phyloP scores from a whole-genome alignment of 1,140 invertebrate species.

The Sitophilus oryzae region DNA sequence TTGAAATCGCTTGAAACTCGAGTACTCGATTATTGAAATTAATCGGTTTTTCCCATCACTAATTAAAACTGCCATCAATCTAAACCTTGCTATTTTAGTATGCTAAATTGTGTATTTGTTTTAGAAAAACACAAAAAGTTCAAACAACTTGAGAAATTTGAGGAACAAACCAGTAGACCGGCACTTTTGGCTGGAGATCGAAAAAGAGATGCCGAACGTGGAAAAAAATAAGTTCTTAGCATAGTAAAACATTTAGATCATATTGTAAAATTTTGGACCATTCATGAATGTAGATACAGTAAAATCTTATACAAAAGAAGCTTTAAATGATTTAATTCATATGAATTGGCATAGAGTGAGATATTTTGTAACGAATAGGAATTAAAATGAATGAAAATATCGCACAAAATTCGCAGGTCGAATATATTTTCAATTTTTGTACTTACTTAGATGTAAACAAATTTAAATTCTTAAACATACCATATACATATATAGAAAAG shows the following conservation, averaged over 20 bases:
- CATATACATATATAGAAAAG: neutral
- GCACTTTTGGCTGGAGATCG: conserved; percentile 8
- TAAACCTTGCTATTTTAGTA: too few relatives aligned
- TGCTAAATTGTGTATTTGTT: too few relatives aligned
- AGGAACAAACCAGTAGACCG: conserved; percentile 16
- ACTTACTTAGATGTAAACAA: neutral
- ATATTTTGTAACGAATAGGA: neutral
- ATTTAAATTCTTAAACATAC: neutral
- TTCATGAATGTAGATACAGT: neutral
- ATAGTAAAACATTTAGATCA: neutral
- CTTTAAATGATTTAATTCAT: too few relatives aligned
- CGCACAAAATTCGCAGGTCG: neutral
- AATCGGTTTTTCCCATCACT: too few relatives aligned
- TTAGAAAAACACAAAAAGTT: conserved; percentile 37
- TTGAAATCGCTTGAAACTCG: too few relatives aligned
- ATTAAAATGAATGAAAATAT: neutral
- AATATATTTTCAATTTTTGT: neutral
- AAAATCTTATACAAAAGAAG: too few relatives aligned
- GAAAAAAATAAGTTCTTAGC: conserved; percentile 6
- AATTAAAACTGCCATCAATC: too few relatives aligned
- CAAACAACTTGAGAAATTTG: conserved; percentile 32
- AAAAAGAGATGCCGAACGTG: conserved; percentile 28
- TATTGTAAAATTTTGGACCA: too few relatives aligned
- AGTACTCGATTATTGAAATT: too few relatives aligned
- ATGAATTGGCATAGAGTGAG: neutral